These are phyloP conservation scores for Ichneumoninae sp. DNA, from an alignment of 2,888 invertebrate species.

Conservation along the genomic window DNA sequence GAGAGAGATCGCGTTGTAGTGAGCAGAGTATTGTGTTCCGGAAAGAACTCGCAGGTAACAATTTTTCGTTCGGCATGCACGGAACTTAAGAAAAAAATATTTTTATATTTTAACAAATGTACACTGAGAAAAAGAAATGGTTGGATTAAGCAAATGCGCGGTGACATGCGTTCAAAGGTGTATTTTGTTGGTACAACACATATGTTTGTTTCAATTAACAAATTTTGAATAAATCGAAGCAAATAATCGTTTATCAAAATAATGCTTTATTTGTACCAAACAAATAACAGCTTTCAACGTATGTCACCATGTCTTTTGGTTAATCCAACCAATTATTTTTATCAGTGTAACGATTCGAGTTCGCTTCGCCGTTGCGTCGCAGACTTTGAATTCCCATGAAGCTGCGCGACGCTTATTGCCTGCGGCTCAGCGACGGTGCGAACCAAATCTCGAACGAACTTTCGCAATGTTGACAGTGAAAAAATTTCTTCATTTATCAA, in stretches of 20 bases:
- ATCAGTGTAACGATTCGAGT: not conserved
- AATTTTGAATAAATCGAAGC: too few relatives aligned
- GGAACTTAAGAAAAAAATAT: not conserved
- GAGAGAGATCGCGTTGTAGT: slow-evolving; percentile 2
- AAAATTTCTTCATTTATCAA: not conserved
- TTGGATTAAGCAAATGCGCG: too few relatives aligned
- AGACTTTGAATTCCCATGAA: not conserved
- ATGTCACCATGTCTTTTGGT: too few relatives aligned
- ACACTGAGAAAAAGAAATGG: too few relatives aligned
- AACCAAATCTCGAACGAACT: not conserved
- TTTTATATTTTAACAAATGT: not conserved
- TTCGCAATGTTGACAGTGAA: not conserved
- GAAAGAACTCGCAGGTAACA: not conserved
- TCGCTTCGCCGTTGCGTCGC: slow-evolving; percentile 6
- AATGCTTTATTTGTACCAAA: too few relatives aligned
- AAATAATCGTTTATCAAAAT: too few relatives aligned
- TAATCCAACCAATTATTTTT: too few relatives aligned
- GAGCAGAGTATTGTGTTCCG: not conserved
- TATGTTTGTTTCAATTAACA: too few relatives aligned
- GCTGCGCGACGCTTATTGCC: not conserved
- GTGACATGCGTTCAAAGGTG: too few relatives aligned
- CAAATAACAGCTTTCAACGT: too few relatives aligned
- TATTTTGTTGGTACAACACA: too few relatives aligned
- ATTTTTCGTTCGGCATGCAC: too few relatives aligned
- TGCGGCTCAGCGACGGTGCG: not conserved